These are phyloP conservation scores for Scotopteryx bipunctaria DNA, from an alignment of 2,888 invertebrate species.

Conservation along the genomic window DNA sequence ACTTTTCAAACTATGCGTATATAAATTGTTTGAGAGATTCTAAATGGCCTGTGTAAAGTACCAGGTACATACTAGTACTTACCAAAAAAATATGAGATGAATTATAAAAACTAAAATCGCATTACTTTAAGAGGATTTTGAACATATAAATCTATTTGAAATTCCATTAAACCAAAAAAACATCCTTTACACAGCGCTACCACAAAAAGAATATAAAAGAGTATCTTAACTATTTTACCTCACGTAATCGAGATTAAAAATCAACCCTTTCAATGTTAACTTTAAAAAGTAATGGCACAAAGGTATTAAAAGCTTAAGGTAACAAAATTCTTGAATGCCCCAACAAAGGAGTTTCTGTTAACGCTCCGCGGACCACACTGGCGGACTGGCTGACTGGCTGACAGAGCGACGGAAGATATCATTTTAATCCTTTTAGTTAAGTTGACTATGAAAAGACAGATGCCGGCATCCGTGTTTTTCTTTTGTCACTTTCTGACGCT, in stretches of 20 bases:
- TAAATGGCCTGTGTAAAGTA: no score
- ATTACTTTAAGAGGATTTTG: slow-evolving; percentile 10
- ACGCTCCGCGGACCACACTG: slow-evolving; percentile 80
- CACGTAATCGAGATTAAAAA: slow-evolving; percentile 74
- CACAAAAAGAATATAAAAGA: slow-evolving; percentile 66
- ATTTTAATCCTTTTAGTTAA: slow-evolving; percentile 84
- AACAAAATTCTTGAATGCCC: slow-evolving; percentile 68
- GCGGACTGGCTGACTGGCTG: slow-evolving; percentile 76
- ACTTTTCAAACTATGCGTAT: background rate
- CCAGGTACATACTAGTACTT: no score
- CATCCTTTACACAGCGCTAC: slow-evolving; percentile 51
- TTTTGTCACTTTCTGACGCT: slow-evolving; percentile 66
- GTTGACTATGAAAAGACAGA: slow-evolving; percentile 82
- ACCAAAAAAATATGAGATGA: background rate
- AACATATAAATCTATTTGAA: slow-evolving; percentile 41
- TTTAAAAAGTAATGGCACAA: slow-evolving; percentile 81
- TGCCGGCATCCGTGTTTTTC: slow-evolving; percentile 71
- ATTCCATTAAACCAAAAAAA: slow-evolving; percentile 44
- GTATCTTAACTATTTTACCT: slow-evolving; percentile 58
- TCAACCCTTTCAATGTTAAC: slow-evolving; percentile 78
- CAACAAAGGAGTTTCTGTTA: slow-evolving; percentile 76
- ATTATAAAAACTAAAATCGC: slow-evolving; percentile 7
- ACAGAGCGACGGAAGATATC: slow-evolving; percentile 80
- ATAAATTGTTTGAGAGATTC: no score
- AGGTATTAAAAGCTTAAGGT: slow-evolving; percentile 82